A percentile compares a stretch with the other conserved stretches of the same genome.
Conservation (phyloP, 2,797 vertebrate species). For the Salmo trutta region DNA sequence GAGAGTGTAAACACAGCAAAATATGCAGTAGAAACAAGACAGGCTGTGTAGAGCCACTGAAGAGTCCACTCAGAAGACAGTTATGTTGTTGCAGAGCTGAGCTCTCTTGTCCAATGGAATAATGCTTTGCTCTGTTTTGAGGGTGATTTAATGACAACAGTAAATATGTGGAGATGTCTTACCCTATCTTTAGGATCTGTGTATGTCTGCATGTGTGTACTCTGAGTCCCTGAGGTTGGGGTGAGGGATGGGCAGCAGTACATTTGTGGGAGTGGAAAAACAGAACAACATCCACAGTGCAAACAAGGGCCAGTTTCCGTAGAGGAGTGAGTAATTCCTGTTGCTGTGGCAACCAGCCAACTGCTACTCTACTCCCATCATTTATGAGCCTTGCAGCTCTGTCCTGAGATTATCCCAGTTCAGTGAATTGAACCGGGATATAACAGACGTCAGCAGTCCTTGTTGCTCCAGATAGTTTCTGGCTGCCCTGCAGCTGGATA, state of each 20-base stretch:
- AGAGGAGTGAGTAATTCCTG: not conserved
- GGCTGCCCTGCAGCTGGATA: not conserved
- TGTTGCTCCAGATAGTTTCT: not conserved
- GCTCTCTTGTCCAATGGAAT: not conserved
- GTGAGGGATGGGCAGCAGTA: not conserved
- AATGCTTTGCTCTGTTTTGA: not conserved
- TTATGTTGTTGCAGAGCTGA: not conserved
- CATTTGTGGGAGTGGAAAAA: not conserved
- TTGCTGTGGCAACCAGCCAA: constrained; percentile 8
- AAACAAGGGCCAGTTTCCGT: not conserved
- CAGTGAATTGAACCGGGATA: not conserved
- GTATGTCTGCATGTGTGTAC: not conserved
- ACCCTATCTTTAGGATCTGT: not conserved
- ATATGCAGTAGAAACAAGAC: not conserved
- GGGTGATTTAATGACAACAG: not conserved
- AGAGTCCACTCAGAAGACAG: not conserved
- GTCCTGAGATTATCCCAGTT: not conserved
- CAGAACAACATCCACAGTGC: not conserved
- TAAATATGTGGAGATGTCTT: not conserved
- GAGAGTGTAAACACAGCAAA: constrained; percentile 10
- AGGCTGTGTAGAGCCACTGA: not conserved
- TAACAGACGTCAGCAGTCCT: not conserved
- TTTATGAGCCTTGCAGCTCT: not conserved
- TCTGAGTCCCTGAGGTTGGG: not conserved
- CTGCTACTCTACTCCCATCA: not conserved